Evolutionary conservation across 2,888 invertebrate species (phyloP).

Genomic region (Magallana nippona): DNA sequence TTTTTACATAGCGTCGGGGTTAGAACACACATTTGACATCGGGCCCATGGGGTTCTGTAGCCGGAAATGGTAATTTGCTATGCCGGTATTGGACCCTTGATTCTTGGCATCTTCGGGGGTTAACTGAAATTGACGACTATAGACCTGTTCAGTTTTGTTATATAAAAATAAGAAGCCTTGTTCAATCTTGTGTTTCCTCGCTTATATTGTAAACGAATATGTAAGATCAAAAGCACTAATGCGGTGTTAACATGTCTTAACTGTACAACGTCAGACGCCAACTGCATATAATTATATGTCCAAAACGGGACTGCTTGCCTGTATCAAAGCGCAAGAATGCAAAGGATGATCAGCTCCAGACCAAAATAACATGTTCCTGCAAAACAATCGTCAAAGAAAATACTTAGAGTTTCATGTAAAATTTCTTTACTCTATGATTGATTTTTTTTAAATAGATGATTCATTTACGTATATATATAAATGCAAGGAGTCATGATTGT

Average conservation of each 20-base stretch:
- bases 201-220: conserved; percentile 23
- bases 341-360: background rate
- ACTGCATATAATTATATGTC: background rate
- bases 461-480: too few species aligned
- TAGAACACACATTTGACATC: conserved; percentile 25
- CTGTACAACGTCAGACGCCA: conserved; percentile 6
- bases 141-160: conserved; percentile 13
- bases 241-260: conserved; percentile 17
- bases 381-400: too few species aligned
- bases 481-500: too few species aligned
- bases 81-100: background rate
- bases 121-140: background rate
- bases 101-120: conserved; percentile 11
- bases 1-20: conserved; percentile 25
- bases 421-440: too few species aligned
- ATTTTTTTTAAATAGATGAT: too few species aligned
- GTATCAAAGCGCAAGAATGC: background rate
- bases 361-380: background rate
- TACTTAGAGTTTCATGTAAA: too few species aligned
- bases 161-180: conserved; percentile 3
- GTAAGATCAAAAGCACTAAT: conserved; percentile 9
- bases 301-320: background rate
- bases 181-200: conserved; percentile 7
- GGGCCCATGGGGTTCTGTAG: background rate
- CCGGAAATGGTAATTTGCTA: conserved; percentile 19